Percentiles rank a stretch among this genome's conserved stretches.
These are phyloP conservation scores for Drosophila rufa DNA, from an alignment of 1,140 invertebrate species.

Conservation along the genomic window DNA sequence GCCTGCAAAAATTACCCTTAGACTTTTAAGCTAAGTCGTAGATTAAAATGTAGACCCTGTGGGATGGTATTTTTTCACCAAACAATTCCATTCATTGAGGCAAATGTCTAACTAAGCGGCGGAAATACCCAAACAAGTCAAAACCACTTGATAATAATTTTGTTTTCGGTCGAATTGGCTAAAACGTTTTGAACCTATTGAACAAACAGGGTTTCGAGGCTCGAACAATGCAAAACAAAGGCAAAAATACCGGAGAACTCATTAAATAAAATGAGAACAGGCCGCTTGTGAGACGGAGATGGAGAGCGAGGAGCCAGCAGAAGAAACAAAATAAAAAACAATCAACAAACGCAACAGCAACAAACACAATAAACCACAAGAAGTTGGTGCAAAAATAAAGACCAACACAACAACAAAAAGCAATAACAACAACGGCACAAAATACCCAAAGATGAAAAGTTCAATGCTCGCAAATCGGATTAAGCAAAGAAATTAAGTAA, in stretches of 20 bases:
- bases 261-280: slow-evolving; percentile 76
- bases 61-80: neutral
- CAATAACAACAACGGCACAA: slow-evolving; percentile 42
- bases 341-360: slow-evolving; percentile 49
- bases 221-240: slow-evolving; percentile 30
- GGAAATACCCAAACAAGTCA: slow-evolving; percentile 24
- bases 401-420: slow-evolving; percentile 33
- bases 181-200: slow-evolving; percentile 37
- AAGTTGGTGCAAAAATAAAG: slow-evolving; percentile 55
- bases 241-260: slow-evolving; percentile 51
- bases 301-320: neutral
- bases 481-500: slow-evolving; percentile 79
- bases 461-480: slow-evolving; percentile 84
- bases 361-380: slow-evolving; percentile 53
- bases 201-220: slow-evolving; percentile 25
- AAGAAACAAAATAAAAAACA: slow-evolving; percentile 42
- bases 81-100: slow-evolving; percentile 12
- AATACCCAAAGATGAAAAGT: slow-evolving; percentile 60
- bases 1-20: neutral
- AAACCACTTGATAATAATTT: slow-evolving; percentile 47
- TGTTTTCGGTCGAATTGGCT: slow-evolving; percentile 12
- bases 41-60: neutral
- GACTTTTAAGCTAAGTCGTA: too few relatives aligned
- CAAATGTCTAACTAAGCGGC: slow-evolving; percentile 1
- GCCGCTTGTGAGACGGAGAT: slow-evolving; percentile 29